Evolutionary conservation across 2,888 invertebrate species (phyloP), one percentile per base, ranked within the genome.

Genomic region (Gymnosoma rotundatum): DNA sequence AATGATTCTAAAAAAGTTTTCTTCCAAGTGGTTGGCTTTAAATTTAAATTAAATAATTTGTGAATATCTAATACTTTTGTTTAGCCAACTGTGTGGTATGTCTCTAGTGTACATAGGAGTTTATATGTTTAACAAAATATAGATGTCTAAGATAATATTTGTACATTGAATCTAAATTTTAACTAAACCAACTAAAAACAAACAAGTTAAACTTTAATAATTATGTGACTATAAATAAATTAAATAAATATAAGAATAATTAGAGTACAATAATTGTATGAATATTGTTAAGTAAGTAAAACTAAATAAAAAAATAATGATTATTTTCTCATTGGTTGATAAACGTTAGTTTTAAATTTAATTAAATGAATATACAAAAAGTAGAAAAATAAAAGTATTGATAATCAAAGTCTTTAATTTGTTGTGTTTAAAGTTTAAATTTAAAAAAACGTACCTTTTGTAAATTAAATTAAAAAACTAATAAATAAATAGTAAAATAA

Each of bases 381-480:
- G 21, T 3, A 14, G 64, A 20, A 12, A 54, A 54, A 70, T 58
- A 38, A 9, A 64, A 61, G 12, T 60, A 20, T 64, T 74, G 32
- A 74, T 60, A 60, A 58, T 20, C 20, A n/a, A n/a, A 52, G 21
- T 60, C 32, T 54, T 56, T 79, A 54, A 80, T 80, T 61, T 56
- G 60, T 50, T 66, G 67, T 73, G 50, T 78, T 76, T 76, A 79
- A 67, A 50, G 56, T 79, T 83, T 63, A 38, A 76, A 74, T 78
- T 80, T 78, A 81, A 84, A 80, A 84, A 74, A 80, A 84, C 78
- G 83, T 84, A 84, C 83, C 83, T 84, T 80, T 84, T 84, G 80
- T 81, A 84, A 81, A 80, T 78, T 81, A 60, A 81, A 84, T 84
- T 81, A 67, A 72, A 69, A 12, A 32, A 32, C 8, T 6, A 7